These are phyloP conservation scores for Gnathonemus echidnorhynchus DNA, from an alignment of 2,113 vertebrate species.

Conservation along the genomic window DNA sequence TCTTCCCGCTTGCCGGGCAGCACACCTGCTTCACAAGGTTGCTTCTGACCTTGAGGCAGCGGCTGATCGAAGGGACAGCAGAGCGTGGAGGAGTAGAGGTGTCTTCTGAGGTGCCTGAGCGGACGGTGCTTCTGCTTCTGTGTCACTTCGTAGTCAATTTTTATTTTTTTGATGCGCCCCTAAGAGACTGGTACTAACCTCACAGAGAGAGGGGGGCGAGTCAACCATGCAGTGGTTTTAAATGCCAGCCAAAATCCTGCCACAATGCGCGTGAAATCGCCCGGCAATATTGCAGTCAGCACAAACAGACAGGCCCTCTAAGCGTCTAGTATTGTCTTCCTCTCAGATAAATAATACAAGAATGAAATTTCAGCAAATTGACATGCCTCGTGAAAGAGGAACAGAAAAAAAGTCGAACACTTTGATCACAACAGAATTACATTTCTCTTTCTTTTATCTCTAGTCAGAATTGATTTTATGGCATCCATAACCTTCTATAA, in stretches of 20 bases:
- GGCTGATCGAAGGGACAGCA: neutral
- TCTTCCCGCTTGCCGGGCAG: neutral
- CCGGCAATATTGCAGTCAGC: constrained; percentile 7
- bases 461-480: constrained; percentile 48
- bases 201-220: neutral
- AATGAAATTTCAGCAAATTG: constrained; percentile 44
- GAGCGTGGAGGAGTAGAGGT: neutral
- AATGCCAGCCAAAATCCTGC: constrained; percentile 27
- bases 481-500: constrained; percentile 49
- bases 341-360: constrained; percentile 43
- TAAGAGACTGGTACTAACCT: constrained; percentile 20
- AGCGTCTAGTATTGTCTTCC: constrained; percentile 20
- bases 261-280: constrained; percentile 29
- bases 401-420: constrained; percentile 34
- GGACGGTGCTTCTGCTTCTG: constrained; percentile 26
- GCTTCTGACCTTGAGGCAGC: neutral
- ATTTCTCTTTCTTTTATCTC: constrained; percentile 46
- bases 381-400: constrained; percentile 32
- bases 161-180: constrained; percentile 19
- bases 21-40: neutral
- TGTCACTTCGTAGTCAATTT: constrained; percentile 32
- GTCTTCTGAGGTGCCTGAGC: neutral
- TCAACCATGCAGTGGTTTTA: neutral
- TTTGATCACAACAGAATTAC: constrained; percentile 47
- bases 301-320: constrained; percentile 30